Evolutionary conservation across 2,113 vertebrate genomes (phyloP), one percentile per base, ranked within the genome.

Genomic region (Hassar affinis): DNA sequence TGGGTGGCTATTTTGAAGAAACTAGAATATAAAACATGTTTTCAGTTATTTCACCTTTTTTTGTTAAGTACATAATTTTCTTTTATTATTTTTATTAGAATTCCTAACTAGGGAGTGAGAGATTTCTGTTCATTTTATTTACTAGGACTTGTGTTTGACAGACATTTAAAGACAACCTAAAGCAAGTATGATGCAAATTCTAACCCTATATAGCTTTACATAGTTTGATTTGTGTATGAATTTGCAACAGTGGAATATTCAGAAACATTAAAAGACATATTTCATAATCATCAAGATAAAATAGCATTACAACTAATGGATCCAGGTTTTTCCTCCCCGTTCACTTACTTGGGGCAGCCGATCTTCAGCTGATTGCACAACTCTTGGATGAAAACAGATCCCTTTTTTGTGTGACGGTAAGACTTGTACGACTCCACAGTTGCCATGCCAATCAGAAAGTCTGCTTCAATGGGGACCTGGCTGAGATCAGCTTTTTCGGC

Each of bases 391-490:
- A 90, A 95, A 83, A 93, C 11, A 6, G 91, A 93, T 56, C 94
- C 94, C 0, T 20, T 12, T 4, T 0, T 0, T 1, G 0, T 2
- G 15, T 0, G 51, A 74, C 94, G 90, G 68, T 85, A 93, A 80
- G 85, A 89, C 66, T 81, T 49, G 33, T 74, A 93, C 17, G 86
- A 81, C 79, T 93, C 90, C 83, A 94, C 89, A 12, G 94, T 94
- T 62, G 94, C 80, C 91, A 91, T 92, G 74, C 91, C 92, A 33
- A 94, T 74, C 49, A 95, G 86, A 75, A 90, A 89, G 86, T 95
- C 94, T 14, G 92, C 85, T 62, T 42, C 57, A 17, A 90, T 78
- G n/a, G 93, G 83, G 14, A 88, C 9, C 14, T 15, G 84, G 47
- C 0, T 5, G 0, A 5, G 0, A 54, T 76, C 56, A 0, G 33